Base-by-base conservation (phyloP, 2,888 invertebrate genomes). In the Plebejus melissa region DNA sequence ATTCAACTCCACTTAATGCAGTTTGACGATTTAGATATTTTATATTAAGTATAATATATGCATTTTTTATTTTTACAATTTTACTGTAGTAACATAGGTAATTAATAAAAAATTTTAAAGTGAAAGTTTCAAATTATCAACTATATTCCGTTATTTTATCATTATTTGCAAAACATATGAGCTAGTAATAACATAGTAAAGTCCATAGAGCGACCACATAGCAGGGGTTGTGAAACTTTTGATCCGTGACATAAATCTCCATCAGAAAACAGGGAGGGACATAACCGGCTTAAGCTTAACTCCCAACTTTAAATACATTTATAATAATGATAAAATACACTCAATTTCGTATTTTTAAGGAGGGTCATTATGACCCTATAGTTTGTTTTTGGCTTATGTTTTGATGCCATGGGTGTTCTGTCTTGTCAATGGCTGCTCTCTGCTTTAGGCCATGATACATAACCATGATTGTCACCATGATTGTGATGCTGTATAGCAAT, bases 211-310 rank as follows among this genome's bases (percentile, higher is more conserved):
- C 7, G 6, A 74, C 60, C 74, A 41, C 60, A 74, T 65, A 77
- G 75, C 80, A 88, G 88, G 89, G 86, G 88, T 86, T 86, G 84
- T 85, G 58, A 90, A 93, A 93, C 90, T 93, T 93, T 93, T 93
- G 93, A 93, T 93, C 92, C 93, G 87, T 87, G 88, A 91, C 91
- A 93, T 93, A 93, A 93, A 93, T 93, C 93, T 92, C 91, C 92
- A 93, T 93, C 93, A 91, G 90, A 92, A 93, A 91, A 92, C 90
- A 88, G 90, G 92, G 91, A 88, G 93, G 93, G 92, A 85, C 83
- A 91, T 92, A 93, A 93, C 92, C 92, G 89, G 93, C 93, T 93
- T 93, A 93, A 88, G 93, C 91, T 93, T 93, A 93, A 91, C 90
- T 86, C 85, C 86, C 87, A 85, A 88, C 87, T 91, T 92, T 92